These are phyloP conservation scores for Calcarius lapponicus DNA, from an alignment of 2,797 vertebrate genomes.

Conservation along the genomic window DNA sequence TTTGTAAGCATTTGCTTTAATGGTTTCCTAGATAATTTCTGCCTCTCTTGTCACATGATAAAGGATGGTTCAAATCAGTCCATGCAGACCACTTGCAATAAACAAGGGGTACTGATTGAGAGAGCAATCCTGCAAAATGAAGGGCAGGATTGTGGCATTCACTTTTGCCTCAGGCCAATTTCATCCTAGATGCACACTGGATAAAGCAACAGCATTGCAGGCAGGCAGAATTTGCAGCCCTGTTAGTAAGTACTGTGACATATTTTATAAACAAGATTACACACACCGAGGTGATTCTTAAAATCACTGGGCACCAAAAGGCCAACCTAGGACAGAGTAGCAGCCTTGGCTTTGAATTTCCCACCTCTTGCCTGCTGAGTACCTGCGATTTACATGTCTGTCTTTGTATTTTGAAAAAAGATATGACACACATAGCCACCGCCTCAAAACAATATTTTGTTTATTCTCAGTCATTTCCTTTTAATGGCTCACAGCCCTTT, in stretches of 20 bases:
- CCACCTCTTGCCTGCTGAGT: background rate
- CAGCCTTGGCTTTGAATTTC: background rate
- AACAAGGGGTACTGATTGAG: background rate
- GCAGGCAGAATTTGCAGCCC: background rate
- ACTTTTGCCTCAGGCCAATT: background rate
- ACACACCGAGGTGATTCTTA: background rate
- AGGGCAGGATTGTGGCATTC: background rate
- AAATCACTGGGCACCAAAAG: background rate
- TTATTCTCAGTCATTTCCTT: background rate
- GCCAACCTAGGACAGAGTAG: background rate
- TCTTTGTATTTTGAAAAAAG: background rate
- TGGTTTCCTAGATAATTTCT: slow-evolving; percentile 27
- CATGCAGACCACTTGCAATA: background rate
- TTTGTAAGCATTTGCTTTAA: slow-evolving; percentile 50
- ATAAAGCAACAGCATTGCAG: background rate
- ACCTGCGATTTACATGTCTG: background rate
- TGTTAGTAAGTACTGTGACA: background rate
- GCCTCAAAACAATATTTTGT: background rate
- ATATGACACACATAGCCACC: background rate
- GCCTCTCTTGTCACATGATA: background rate
- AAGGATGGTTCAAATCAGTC: background rate
- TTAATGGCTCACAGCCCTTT: background rate
- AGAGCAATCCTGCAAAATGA: background rate
- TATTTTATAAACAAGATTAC: background rate
- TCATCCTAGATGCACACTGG: background rate